These are phyloP conservation scores for Ploceus nigricollis DNA, from an alignment of 2,113 vertebrate genomes.

Conservation along the genomic window DNA sequence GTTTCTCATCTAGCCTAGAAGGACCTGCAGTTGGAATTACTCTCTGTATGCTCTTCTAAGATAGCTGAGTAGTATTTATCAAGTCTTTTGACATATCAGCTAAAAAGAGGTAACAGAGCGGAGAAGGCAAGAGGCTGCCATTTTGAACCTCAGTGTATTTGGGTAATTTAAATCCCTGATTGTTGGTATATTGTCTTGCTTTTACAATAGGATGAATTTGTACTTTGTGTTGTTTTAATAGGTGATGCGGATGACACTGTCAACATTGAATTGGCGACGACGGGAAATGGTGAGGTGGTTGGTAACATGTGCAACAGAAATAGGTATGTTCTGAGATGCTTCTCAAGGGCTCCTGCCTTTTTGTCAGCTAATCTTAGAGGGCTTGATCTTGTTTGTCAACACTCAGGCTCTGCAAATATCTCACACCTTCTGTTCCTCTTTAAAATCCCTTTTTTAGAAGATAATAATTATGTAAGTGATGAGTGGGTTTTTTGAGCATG, in stretches of 20 bases:
- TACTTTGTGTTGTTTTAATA: neutral
- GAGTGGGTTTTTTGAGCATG: neutral
- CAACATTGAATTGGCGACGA: slow-evolving; percentile 83
- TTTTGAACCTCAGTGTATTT: neutral
- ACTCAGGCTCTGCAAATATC: neutral
- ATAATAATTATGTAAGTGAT: neutral
- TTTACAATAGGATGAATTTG: neutral
- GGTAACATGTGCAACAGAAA: slow-evolving; percentile 83
- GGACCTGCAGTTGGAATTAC: neutral
- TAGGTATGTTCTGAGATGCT: slow-evolving; percentile 72
- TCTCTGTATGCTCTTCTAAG: neutral
- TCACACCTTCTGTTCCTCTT: neutral
- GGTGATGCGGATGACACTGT: slow-evolving; percentile 69
- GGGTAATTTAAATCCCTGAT: neutral
- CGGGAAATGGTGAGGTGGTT: slow-evolving; percentile 85
- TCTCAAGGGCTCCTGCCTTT: neutral
- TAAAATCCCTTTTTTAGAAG: neutral
- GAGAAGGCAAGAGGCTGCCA: neutral
- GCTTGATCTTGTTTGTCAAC: neutral
- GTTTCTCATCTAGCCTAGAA: neutral
- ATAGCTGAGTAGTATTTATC: neutral
- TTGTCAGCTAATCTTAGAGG: neutral
- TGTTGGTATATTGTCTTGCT: neutral
- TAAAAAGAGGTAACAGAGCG: neutral
- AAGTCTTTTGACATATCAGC: neutral